phyloP scores from a whole-genome alignment of 2,888 invertebrate species.

The Bugulina stolonifera region DNA sequence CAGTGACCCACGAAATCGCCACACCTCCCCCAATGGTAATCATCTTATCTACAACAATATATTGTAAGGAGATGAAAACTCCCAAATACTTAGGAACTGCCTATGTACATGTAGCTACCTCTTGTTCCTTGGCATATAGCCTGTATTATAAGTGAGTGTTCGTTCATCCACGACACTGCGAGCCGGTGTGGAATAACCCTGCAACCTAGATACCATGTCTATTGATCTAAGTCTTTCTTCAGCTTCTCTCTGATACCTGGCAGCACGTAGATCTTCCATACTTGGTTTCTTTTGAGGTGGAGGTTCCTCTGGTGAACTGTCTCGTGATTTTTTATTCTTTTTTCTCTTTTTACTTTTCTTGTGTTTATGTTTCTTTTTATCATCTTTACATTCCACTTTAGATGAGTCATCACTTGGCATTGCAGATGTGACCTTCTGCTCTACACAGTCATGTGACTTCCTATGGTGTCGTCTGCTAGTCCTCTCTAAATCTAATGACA shows the following conservation, averaged over 20 bases:
- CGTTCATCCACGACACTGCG: slow-evolving; percentile 24
- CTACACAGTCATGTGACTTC: too few relatives aligned
- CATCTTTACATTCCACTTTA: too few relatives aligned
- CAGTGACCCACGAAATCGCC: too few relatives aligned
- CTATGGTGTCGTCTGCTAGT: too few relatives aligned
- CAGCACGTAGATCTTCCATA: slow-evolving; percentile 67
- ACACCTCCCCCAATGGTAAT: too few relatives aligned
- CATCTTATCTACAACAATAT: too few relatives aligned
- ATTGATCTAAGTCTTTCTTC: slow-evolving; percentile 70
- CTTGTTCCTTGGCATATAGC: slow-evolving; percentile 1
- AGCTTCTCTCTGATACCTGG: slow-evolving; percentile 73
- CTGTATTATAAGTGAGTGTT: slow-evolving; percentile 1
- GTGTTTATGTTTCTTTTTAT: slow-evolving; percentile 7
- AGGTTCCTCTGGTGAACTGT: not conserved
- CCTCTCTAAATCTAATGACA: too few relatives aligned
- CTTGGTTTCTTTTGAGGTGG: slow-evolving; percentile 40
- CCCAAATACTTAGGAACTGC: too few relatives aligned
- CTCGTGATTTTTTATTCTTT: not conserved
- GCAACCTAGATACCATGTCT: slow-evolving; percentile 61
- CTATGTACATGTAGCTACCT: too few relatives aligned
- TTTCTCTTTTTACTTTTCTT: slow-evolving; percentile 11
- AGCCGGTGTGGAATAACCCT: slow-evolving; percentile 9
- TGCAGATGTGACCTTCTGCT: too few relatives aligned
- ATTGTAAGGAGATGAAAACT: too few relatives aligned
- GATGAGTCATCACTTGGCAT: too few relatives aligned